Base-by-base conservation (phyloP, 2,797 vertebrate species). In the Euthynnus affinis region DNA sequence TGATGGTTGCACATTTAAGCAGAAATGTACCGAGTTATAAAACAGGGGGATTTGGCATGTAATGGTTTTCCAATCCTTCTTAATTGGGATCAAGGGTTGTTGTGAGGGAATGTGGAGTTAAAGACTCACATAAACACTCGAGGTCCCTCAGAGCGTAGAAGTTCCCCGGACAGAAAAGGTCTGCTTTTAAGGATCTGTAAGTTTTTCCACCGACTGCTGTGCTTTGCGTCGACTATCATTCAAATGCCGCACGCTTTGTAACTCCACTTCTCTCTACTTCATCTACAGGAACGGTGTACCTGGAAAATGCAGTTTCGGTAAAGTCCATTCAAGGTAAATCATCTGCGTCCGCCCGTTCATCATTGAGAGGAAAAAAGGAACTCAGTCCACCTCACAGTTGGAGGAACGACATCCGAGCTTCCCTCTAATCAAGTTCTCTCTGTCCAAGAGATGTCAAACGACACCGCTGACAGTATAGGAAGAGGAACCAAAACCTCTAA, bases 381-480 rank as follows among this genome's bases (percentile, higher is more conserved):
- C 55, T 83, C 18, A 15, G 8, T 46, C 37, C 40, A 14, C 62
- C 3, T 70, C 34, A 48, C 40, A 20, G 71, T 48, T 74, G 74
- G 63, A 87, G 80, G 87, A 87, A 83, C 74, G 59, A 61, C 68
- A 8, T 52, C 59, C 0, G 1, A 83, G 71, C 81, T 83, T 92
- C 90, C 82, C 74, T 71, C 78, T 78, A 12, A 59, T 77, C 71
- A 9, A 78, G 42, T 74, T 84, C 78, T 83, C 49, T 80, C 72
- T 37, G 49, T 56, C 51, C n/a, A n/a, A 83, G 84, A 85, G 94
- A 99, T 98, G 97, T 96, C 94, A 14, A 94, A 96, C 55, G 32
- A 91, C 12, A 53, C 65, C 71, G 79, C 88, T 55, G 95, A 96
- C 91, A 95, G 92, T 69, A 89, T 87, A 81, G 95, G 89, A 73